Percentiles rank a stretch among this genome's conserved stretches.
These are phyloP conservation scores for Phalacrocorax carbo DNA, from an alignment of 2,113 vertebrate species.

Conservation along the genomic window DNA sequence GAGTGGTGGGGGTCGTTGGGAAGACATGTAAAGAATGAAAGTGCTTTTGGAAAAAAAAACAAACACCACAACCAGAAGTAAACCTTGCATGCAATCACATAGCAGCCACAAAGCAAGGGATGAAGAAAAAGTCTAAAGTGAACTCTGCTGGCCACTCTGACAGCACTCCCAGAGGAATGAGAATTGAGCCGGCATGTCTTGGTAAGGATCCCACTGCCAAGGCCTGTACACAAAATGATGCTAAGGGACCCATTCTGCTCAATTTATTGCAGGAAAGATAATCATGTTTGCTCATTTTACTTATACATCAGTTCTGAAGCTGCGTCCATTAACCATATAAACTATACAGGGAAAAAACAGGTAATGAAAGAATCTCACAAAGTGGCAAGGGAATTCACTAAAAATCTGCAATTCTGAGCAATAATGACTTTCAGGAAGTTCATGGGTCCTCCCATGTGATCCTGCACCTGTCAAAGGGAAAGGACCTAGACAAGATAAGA, in stretches of 20 bases:
- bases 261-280: neutral
- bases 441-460: fast-evolving
- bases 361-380: neutral
- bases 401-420: neutral
- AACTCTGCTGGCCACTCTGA: neutral
- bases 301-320: neutral
- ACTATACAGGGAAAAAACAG: neutral
- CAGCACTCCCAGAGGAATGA: neutral
- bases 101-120: neutral
- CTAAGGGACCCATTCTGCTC: neutral
- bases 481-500: neutral
- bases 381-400: neutral
- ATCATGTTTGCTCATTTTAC: neutral
- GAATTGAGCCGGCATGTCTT: neutral
- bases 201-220: neutral
- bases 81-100: neutral
- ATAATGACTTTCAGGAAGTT: neutral
- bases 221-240: neutral
- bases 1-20: neutral
- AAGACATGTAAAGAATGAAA: neutral
- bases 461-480: neutral
- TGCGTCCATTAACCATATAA: neutral
- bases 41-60: neutral
- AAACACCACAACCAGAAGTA: neutral
- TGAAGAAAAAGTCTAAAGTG: slow-evolving; percentile 13